Conservation (phyloP, 2,888 invertebrate genomes). For the Rhagonycha fulva region DNA sequence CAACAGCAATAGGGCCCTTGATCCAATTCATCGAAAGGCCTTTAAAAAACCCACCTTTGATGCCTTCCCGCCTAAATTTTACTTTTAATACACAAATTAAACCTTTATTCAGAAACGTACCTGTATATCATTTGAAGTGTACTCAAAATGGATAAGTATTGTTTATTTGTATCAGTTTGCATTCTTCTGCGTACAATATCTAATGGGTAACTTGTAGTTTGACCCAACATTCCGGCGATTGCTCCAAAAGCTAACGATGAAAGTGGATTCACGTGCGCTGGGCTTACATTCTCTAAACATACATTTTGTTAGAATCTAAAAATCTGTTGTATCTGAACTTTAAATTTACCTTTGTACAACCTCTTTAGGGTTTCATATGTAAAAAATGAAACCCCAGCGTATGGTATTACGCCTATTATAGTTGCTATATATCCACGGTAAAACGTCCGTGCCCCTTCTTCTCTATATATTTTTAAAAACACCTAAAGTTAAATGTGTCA, state of each 20-base stretch:
- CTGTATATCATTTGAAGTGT: conserved; percentile 73
- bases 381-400: conserved; percentile 96
- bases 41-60: conserved; percentile 90
- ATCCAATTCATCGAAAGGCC: conserved; percentile 99
- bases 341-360: conserved; percentile 68
- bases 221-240: conserved; percentile 89
- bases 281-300: background rate
- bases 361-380: conserved; percentile 94
- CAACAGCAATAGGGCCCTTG: conserved; percentile 87
- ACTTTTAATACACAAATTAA: background rate
- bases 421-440: conserved; percentile 91
- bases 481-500: conserved; percentile 41
- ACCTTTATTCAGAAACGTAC: conserved; percentile 55
- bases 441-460: conserved; percentile 78
- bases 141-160: conserved; percentile 66
- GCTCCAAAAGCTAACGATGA: conserved; percentile 84
- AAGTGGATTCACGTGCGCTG: conserved; percentile 52
- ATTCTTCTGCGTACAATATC: conserved; percentile 80
- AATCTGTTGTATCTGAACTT: background rate
- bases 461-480: conserved; percentile 66
- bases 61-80: conserved; percentile 78
- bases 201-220: conserved; percentile 94
- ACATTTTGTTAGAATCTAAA: conserved; percentile 28
- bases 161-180: conserved; percentile 63
- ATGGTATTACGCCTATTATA: conserved; percentile 91